These are phyloP conservation scores for Coreoperca whiteheadi DNA, from an alignment of 2,113 vertebrate species.

Conservation along the genomic window DNA sequence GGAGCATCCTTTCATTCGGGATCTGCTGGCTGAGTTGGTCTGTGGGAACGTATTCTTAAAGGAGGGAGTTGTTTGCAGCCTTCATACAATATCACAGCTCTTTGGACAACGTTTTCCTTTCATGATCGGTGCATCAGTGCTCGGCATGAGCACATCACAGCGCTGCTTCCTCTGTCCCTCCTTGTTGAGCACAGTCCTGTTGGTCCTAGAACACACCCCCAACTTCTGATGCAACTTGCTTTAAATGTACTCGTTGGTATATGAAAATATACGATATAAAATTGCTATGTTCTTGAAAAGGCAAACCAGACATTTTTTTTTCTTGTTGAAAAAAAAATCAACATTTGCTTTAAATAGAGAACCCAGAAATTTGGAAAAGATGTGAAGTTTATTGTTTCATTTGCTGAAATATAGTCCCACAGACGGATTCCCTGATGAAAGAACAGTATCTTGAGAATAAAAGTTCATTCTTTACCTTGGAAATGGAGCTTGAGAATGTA, in stretches of 20 bases:
- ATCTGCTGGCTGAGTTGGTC: slow-evolving; percentile 8
- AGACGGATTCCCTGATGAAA: too few species aligned
- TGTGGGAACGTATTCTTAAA: background rate
- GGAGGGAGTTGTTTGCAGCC: background rate
- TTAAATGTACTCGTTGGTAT: background rate
- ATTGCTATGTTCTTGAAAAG: background rate
- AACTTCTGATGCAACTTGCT: background rate
- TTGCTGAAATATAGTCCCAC: too few species aligned
- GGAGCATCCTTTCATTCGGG: slow-evolving; percentile 3
- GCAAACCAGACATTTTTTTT: too few species aligned
- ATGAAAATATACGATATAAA: background rate
- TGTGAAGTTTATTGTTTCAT: background rate
- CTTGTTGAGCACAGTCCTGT: background rate
- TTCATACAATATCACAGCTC: background rate
- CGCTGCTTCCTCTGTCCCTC: too few species aligned
- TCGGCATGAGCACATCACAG: background rate
- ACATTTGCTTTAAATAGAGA: background rate
- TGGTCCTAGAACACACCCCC: background rate
- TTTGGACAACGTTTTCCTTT: background rate
- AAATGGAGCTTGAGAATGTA: too few species aligned
- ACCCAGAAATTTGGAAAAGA: background rate
- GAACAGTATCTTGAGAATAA: too few species aligned
- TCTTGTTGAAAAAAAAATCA: background rate
- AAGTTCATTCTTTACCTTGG: too few species aligned
- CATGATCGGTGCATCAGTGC: slow-evolving; percentile 9